Base-by-base conservation (phyloP, 2,797 vertebrate genomes). In the Phylloscopus collybita region DNA sequence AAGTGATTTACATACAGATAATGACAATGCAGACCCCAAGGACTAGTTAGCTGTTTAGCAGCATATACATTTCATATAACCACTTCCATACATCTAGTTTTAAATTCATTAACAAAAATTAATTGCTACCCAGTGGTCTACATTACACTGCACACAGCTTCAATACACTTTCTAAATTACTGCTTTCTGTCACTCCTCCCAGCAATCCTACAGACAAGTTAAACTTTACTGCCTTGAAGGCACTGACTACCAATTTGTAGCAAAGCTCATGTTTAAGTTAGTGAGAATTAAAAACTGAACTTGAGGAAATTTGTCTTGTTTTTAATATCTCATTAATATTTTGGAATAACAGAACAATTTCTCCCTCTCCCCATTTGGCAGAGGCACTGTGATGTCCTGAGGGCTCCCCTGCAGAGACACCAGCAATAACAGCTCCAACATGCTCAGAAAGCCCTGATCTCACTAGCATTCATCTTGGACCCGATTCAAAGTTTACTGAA, bases 21-120 rank as follows among this genome's bases (percentile, higher is more conserved):
- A 98, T 95, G 97, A 98, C 98, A 98, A 93, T 20, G 42, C 90
- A 97, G 97, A 85, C 98, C 97, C 97, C 61, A 96, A 97, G 98
- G 98, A 97, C 97, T 97, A 98, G 97, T 98, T 97, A 98, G 97
- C 97, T 97, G 96, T 98, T 98, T 98, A 98, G 97, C 96, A 97
- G 97, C 95, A 72, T 97, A 97, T 97, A 97, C 80, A 96, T 97
- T 98, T 98, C 96, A 98, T 95, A 93, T 59, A 98, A 95, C 94
- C 76, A 97, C 97, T 97, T 98, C 96, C 97, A 98, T 97, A 97
- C 93, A 97, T 97, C 97, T 93, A 95, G 96, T 97, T 98, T 97
- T 97, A 97, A 98, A 98, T 98, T 97, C 97, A 97, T 98, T 98
- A 98, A 97, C 96, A 96, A 97, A 97, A 98, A 98, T 95, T 97